Conservation (phyloP, 2,797 vertebrate genomes). For the Falco berigora region DNA sequence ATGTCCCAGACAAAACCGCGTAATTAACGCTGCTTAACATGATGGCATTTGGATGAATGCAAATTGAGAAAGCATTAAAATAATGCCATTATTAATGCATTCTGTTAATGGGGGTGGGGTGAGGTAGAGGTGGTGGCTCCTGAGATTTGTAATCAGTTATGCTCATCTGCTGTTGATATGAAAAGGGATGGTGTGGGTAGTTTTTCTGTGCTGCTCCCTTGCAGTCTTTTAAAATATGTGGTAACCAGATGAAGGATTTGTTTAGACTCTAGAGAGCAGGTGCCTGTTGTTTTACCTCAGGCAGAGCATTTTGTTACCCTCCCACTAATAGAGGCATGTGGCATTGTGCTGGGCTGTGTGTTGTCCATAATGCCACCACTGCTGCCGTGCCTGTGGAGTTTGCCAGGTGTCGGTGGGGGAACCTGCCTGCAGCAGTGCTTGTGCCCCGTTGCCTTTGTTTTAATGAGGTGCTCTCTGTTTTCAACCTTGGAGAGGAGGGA, state of each 20-base stretch:
- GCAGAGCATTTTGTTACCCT: not conserved
- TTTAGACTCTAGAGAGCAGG: not conserved
- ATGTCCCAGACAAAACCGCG: not conserved
- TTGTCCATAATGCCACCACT: not conserved
- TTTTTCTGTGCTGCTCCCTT: not conserved
- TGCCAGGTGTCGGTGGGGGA: accelerated
- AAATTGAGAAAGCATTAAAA: conserved; percentile 28
- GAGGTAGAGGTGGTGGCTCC: not conserved
- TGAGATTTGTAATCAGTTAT: not conserved
- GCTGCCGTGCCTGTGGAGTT: not conserved
- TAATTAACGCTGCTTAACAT: conserved; percentile 26
- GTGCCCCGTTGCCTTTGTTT: not conserved
- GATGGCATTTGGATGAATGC: conserved; percentile 31
- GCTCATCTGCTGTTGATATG: not conserved
- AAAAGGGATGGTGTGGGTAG: not conserved
- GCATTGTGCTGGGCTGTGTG: not conserved
- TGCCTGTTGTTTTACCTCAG: not conserved
- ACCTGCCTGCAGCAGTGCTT: not conserved
- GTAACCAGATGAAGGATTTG: not conserved
- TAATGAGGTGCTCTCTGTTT: not conserved
- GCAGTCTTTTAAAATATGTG: not conserved
- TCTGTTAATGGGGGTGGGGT: not conserved
- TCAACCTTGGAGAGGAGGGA: not conserved
- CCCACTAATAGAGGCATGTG: not conserved
- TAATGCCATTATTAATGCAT: conserved; percentile 9